Evolutionary conservation across 2,888 invertebrate species (phyloP), one percentile per base, ranked within the genome.

Genomic region (Epirrhoe tristata): DNA sequence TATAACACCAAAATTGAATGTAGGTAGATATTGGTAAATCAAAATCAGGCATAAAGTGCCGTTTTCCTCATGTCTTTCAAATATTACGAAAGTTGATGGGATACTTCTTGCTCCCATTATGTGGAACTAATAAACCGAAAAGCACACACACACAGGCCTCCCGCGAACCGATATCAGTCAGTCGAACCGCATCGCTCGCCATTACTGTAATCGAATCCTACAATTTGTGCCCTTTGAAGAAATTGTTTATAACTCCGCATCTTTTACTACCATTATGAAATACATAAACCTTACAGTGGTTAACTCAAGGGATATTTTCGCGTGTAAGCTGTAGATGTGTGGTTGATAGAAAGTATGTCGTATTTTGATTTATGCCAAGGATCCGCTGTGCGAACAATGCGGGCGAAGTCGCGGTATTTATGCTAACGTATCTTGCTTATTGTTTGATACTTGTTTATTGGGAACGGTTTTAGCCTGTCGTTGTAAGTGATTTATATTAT

Each of bases 191-290:
- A 77, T 78, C 75, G 66, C 24, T 48, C 62, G 69, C 84, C 85
- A 85, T 86, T 85, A 83, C 81, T 77, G 81, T 83, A 84, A 87
- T 85, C 82, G 86, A 85, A 85, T 81, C 74, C 78, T 77, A 79
- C 84, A 80, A 85, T 86, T 87, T 85, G 86, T 86, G 82, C 80
- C 81, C 78, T 79, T 81, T 80, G 77, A 80, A 83, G 81, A 85
- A 82, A 85, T 84, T 85, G 82, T 86, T 85, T 82, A 83, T 82
- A 81, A 77, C 74, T 74, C 66, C 67, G 75, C 79, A 75, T 60
- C n/a, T 34, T n/a, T 10, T n/a, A 48, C 17, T 58, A 67, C 61
- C 39, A 51, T 69, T 12, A 17, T 14, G 14, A 53, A 52, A 36
- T n/a, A 16, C 12, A 0, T 8, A 52, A 52, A 17, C 71, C 65